Conservation (phyloP, 2,888 invertebrate genomes). For the Tubulanus polymorphus region DNA sequence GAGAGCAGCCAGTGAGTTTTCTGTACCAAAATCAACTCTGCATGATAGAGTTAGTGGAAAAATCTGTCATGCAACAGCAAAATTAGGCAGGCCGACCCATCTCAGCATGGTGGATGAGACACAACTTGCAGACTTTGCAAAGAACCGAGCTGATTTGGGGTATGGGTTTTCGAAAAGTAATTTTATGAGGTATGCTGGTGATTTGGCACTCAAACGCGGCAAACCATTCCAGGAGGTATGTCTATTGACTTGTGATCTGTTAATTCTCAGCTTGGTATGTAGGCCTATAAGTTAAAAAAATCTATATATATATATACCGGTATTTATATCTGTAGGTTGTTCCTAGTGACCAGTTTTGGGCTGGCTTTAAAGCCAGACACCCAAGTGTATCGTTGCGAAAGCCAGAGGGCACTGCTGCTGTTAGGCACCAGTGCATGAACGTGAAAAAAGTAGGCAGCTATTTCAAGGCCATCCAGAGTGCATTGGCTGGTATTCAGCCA, state of each 20-base stretch:
- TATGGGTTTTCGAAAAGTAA: background rate
- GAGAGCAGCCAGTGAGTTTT: background rate
- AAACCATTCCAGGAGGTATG: background rate
- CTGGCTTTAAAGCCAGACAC: background rate
- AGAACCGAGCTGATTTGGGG: background rate
- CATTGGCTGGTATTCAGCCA: too few relatives aligned
- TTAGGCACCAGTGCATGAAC: background rate
- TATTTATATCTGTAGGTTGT: too few relatives aligned
- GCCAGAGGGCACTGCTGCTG: background rate
- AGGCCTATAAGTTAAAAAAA: too few relatives aligned
- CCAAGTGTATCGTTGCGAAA: background rate
- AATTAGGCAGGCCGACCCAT: background rate
- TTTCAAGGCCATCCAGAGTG: background rate
- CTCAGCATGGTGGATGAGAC: background rate
- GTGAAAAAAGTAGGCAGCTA: background rate
- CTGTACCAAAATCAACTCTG: background rate
- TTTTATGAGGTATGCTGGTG: background rate
- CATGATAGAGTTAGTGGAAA: background rate
- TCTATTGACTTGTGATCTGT: too few relatives aligned
- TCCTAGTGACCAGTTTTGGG: background rate
- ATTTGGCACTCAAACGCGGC: background rate
- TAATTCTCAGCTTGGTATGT: too few relatives aligned
- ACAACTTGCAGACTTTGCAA: background rate
- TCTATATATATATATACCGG: too few relatives aligned
- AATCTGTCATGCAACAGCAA: background rate